Evolutionary conservation across 2,797 vertebrate species (phyloP).

Genomic region (Siniperca undulata): DNA sequence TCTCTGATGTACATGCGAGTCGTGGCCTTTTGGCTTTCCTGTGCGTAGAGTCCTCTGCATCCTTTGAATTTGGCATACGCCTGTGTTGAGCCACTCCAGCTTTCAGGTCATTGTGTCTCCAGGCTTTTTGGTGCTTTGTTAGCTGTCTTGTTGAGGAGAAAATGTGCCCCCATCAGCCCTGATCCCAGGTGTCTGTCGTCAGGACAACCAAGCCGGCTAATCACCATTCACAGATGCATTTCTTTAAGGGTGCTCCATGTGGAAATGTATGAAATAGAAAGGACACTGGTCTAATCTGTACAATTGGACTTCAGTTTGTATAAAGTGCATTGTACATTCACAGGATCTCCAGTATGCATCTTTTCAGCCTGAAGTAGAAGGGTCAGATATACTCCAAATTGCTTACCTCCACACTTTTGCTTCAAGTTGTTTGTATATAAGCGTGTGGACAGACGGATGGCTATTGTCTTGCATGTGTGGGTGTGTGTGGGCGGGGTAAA

Average conservation of each 20-base stretch:
- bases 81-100: slow-evolving; percentile 36
- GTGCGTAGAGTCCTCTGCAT: not conserved
- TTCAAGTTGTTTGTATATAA: slow-evolving; percentile 38
- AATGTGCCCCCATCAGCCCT: slow-evolving; percentile 42
- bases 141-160: slow-evolving; percentile 56
- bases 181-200: slow-evolving; percentile 70
- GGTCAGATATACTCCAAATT: not conserved
- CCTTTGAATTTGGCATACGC: slow-evolving; percentile 26
- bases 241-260: slow-evolving; percentile 44
- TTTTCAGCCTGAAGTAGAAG: not conserved
- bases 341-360: not conserved
- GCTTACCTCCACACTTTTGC: slow-evolving; percentile 22
- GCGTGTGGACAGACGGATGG: slow-evolving; percentile 60
- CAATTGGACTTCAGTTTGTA: not conserved
- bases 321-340: not conserved
- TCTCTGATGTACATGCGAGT: not conserved
- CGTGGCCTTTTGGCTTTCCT: slow-evolving; percentile 16
- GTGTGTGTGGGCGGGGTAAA: slow-evolving; percentile 26
- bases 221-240: slow-evolving; percentile 53
- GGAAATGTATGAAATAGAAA: slow-evolving; percentile 14
- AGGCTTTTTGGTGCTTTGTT: slow-evolving; percentile 58
- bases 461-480: slow-evolving; percentile 51
- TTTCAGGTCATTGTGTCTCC: slow-evolving; percentile 52
- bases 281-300: slow-evolving; percentile 1
- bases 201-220: slow-evolving; percentile 68